Evolutionary conservation across 2,797 vertebrate genomes (phyloP).

Genomic region (Cryptoblepharus egeriae): DNA sequence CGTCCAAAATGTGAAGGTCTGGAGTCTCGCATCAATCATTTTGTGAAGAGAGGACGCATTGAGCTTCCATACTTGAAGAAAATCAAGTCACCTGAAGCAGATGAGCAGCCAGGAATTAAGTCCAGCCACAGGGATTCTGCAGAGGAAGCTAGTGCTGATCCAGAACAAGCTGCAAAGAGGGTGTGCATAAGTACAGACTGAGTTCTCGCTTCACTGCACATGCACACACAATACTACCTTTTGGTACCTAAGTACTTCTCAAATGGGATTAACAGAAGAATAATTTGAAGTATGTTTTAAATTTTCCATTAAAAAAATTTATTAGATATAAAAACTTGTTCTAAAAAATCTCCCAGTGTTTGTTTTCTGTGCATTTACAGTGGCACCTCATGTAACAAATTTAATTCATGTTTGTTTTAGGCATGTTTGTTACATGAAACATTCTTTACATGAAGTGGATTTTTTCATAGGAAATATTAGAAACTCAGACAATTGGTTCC

Average conservation of each 20-base stretch:
- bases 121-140: constrained; percentile 29
- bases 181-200: constrained; percentile 61
- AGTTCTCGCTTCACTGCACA: not conserved
- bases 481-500: too few species aligned
- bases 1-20: constrained; percentile 90
- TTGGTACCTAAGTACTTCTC: not conserved
- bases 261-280: not conserved
- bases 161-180: constrained; percentile 66
- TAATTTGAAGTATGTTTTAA: not conserved
- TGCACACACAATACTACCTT: not conserved
- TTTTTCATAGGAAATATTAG: too few species aligned
- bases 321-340: too few species aligned
- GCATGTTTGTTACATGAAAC: too few species aligned
- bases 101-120: constrained; percentile 60
- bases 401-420: too few species aligned
- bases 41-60: constrained; percentile 86
- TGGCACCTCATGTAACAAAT: too few species aligned
- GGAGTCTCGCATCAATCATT: constrained; percentile 91
- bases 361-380: not conserved
- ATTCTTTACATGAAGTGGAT: too few species aligned
- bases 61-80: constrained; percentile 66
- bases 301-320: not conserved
- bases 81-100: constrained; percentile 54
- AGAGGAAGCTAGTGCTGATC: constrained; percentile 1
- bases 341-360: not conserved